Evolutionary conservation across 2,113 vertebrate species (phyloP).

Genomic region (Lampris megalopsis): DNA sequence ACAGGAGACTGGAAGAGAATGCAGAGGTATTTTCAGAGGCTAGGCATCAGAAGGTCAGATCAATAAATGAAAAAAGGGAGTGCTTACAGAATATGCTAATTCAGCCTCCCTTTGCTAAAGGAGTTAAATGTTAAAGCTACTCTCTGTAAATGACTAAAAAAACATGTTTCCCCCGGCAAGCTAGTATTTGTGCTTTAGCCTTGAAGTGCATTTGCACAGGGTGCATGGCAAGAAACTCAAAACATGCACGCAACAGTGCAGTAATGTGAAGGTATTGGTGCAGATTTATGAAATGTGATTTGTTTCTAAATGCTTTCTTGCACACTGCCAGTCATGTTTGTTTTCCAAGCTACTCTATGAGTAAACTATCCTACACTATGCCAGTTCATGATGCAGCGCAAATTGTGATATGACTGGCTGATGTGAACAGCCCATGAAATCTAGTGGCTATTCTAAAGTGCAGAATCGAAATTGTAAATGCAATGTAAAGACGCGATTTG

Average conservation of each 20-base stretch:
- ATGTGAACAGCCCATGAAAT: no score
- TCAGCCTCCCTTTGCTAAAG: conserved; percentile 54
- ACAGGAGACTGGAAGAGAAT: conserved; percentile 43
- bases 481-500: no score
- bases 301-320: no score
- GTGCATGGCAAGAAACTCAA: conserved; percentile 17
- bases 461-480: no score
- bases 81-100: conserved; percentile 59
- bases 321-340: no score
- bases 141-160: conserved; percentile 42
- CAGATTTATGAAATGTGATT: no score
- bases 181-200: conserved; percentile 16
- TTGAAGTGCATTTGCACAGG: conserved; percentile 44
- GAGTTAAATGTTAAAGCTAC: conserved; percentile 64
- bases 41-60: conserved; percentile 77
- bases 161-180: not conserved
- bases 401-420: no score
- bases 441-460: no score
- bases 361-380: no score
- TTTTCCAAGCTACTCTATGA: no score
- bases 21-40: conserved; percentile 50
- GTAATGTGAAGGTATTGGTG: not conserved
- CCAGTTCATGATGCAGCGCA: no score
- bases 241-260: conserved; percentile 2
- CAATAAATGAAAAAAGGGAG: conserved; percentile 72